phyloP scores from a whole-genome alignment of 2,113 vertebrate genomes.

The Leptobrachium ailaonicum region DNA sequence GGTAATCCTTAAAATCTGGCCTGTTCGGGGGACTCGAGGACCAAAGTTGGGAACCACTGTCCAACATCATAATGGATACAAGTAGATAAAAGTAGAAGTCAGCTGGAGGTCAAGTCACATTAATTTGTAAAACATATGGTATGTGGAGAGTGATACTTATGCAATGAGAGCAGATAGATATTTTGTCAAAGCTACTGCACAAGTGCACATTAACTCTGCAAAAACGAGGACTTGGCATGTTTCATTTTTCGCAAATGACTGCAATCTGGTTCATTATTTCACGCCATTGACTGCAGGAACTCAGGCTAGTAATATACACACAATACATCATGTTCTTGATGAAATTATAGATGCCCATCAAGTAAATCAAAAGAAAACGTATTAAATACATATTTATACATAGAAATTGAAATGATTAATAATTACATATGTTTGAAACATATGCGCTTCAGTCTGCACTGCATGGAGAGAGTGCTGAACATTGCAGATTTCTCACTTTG shows the following conservation, averaged over 20 bases:
- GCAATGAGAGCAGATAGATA: neutral
- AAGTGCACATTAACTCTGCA: neutral
- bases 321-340: neutral
- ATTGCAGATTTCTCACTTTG: neutral
- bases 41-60: too few species aligned
- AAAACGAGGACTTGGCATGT: neutral
- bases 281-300: neutral
- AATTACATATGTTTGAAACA: neutral
- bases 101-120: neutral
- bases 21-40: too few species aligned
- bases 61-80: too few species aligned
- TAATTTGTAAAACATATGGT: neutral
- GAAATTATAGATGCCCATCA: neutral
- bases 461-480: neutral
- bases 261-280: neutral
- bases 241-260: neutral
- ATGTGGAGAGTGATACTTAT: neutral
- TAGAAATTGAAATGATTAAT: neutral
- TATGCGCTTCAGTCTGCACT: neutral
- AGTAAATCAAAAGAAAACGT: neutral
- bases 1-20: too few species aligned
- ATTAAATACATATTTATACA: neutral
- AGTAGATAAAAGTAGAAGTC: neutral
- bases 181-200: neutral
- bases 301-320: neutral